Conservation (phyloP, 2,888 invertebrate species). For the Caenorhabditis afra region DNA sequence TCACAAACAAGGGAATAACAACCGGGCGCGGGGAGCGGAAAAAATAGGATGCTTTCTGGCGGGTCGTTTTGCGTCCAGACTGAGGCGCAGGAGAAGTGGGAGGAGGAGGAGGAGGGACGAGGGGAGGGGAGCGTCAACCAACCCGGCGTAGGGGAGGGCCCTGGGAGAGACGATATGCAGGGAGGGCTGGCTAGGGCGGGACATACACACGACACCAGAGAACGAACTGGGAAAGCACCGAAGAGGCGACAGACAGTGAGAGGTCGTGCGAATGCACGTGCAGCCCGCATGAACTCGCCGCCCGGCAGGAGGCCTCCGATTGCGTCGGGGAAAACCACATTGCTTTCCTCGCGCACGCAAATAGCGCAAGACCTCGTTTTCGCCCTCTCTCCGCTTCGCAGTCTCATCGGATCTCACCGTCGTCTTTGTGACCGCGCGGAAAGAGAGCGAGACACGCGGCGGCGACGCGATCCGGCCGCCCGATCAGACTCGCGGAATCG, state of each 20-base stretch:
- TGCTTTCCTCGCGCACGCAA: slow-evolving; percentile 53
- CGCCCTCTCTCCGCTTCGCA: slow-evolving; percentile 40
- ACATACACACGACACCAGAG: slow-evolving; percentile 62
- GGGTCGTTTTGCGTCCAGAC: slow-evolving; percentile 63
- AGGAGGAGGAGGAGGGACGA: slow-evolving; percentile 34
- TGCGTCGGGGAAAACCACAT: slow-evolving; percentile 58
- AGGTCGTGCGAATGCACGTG: slow-evolving; percentile 61
- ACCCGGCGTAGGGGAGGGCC: slow-evolving; percentile 59
- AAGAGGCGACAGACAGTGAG: slow-evolving; percentile 52
- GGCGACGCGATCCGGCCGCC: slow-evolving; percentile 42
- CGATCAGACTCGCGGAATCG: slow-evolving; percentile 48
- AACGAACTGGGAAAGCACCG: slow-evolving; percentile 61
- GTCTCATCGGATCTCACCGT: slow-evolving; percentile 22
- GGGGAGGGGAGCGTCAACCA: slow-evolving; percentile 55
- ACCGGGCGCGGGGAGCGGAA: slow-evolving; percentile 40
- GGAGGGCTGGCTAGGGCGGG: slow-evolving; percentile 55
- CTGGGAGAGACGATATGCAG: slow-evolving; percentile 63
- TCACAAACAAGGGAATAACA: slow-evolving; percentile 24
- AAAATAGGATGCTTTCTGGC: slow-evolving; percentile 59
- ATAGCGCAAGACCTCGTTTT: slow-evolving; percentile 53
- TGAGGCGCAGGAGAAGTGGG: slow-evolving; percentile 58
- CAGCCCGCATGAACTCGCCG: slow-evolving; percentile 48
- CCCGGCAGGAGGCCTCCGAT: slow-evolving; percentile 42
- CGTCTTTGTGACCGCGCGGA: slow-evolving; percentile 35
- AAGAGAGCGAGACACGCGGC: slow-evolving; percentile 22